Base-by-base conservation (phyloP, 2,113 vertebrate species). In the Phyllostomus hastatus region DNA sequence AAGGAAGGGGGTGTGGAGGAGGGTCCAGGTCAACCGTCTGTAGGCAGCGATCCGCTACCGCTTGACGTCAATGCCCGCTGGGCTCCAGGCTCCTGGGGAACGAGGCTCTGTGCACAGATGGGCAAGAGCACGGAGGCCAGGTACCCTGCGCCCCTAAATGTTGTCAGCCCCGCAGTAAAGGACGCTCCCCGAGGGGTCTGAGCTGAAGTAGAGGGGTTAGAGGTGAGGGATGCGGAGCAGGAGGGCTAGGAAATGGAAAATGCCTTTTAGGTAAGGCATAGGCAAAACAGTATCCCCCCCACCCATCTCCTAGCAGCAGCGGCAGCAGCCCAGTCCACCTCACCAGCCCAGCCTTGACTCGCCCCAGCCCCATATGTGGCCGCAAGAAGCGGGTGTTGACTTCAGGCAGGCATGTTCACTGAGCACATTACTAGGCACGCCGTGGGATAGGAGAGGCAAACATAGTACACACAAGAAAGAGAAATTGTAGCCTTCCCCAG, bases 11-110 rank as follows among this genome's bases (percentile, higher is more conserved):
- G 20, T 86, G 95, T 72, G 95, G 94, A 95, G 97, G 93, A 97
- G 96, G 95, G 96, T 84, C 85, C 78, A 57, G 96, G 97, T 95
- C 97, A 96, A 90, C 95, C 78, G 95, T 95, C 98, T 94, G 97
- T 94, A 90, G 97, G 97, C 94, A 93, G 97, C 79, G 97, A 78
- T 93, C 95, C 33, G 95, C 92, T 83, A 85, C 95, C 85, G 96
- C 72, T 96, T 95, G 97, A 98, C 98, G 98, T 98, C 98, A 98
- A 94, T 96, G 97, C 94, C 95, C 97, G 95, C 97, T 75, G 93
- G 97, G 93, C 94, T 85, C 85, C 80, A 14, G 73, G 90, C 61
- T 61, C 94, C 94, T 73, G 52, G 91, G 91, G 88, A 96, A 91
- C 50, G 66, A 95, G 91, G 95, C 88, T 97, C 67, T 87, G 95